phyloP scores from a whole-genome alignment of 2,797 vertebrate species.

The Micropoecilia bifurca region DNA sequence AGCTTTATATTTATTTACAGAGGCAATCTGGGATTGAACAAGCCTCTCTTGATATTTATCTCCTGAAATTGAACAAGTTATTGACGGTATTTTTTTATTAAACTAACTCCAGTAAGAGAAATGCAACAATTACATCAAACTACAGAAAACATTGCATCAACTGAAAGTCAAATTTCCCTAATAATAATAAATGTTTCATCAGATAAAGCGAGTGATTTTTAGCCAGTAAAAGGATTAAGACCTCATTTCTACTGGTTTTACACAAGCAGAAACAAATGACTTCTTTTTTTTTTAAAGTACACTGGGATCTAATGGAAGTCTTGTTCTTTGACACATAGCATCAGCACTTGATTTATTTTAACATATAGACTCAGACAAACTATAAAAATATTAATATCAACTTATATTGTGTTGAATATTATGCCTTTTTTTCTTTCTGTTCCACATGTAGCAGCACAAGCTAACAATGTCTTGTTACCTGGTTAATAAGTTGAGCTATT shows the following conservation, averaged over 20 bases:
- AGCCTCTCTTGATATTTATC: not conserved
- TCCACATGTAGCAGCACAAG: not conserved
- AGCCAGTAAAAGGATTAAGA: not conserved
- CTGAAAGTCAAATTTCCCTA: not conserved
- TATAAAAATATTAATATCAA: not conserved
- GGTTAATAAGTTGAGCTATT: not conserved
- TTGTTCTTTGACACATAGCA: too few relatives aligned
- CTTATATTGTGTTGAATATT: not conserved
- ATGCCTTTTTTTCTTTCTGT: not conserved
- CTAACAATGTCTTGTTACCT: not conserved
- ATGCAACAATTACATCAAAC: not conserved
- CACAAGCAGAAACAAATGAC: not conserved
- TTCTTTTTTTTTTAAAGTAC: not conserved
- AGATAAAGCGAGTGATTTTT: not conserved
- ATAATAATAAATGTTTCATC: not conserved
- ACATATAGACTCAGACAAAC: not conserved
- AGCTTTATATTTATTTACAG: not conserved
- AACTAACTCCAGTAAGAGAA: not conserved
- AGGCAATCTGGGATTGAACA: not conserved
- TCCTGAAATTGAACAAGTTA: not conserved
- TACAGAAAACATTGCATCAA: not conserved
- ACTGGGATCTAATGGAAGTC: too few relatives aligned
- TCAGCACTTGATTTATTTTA: not conserved
- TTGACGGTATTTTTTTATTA: not conserved
- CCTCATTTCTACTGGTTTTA: not conserved